phyloP scores from a whole-genome alignment of 2,797 vertebrate species.

The Sebastes matsubarae region DNA sequence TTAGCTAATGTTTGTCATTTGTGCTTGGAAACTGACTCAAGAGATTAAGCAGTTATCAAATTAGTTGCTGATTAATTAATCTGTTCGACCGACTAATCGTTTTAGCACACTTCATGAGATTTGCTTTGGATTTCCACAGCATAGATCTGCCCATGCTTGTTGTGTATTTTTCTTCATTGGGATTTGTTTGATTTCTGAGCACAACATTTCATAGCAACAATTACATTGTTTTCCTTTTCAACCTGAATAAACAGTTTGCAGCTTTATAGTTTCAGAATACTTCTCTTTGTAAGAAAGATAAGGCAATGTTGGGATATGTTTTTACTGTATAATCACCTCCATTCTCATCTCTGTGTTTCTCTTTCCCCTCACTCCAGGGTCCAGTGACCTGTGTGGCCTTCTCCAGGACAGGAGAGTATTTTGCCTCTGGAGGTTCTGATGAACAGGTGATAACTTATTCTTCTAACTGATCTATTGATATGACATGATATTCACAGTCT shows the following conservation, averaged over 20 bases:
- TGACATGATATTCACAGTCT: too few relatives aligned
- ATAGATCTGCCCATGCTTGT: neutral
- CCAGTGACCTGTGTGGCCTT: constrained; percentile 90
- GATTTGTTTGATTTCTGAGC: neutral
- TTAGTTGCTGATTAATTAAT: neutral
- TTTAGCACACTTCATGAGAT: neutral
- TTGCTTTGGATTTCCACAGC: neutral
- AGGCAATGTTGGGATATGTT: neutral
- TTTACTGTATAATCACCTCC: neutral
- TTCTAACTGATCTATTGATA: neutral
- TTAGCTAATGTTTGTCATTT: neutral
- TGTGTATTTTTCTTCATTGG: neutral
- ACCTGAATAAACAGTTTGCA: neutral
- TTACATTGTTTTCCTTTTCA: neutral
- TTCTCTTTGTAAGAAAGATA: neutral
- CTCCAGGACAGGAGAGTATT: constrained; percentile 89
- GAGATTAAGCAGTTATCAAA: neutral
- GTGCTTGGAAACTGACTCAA: neutral
- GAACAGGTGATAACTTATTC: constrained; percentile 86
- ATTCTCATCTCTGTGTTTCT: neutral
- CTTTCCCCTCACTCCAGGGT: constrained; percentile 78
- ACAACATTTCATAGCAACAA: neutral
- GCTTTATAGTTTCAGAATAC: neutral
- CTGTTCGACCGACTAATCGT: neutral
- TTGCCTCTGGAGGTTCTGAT: constrained; percentile 94